These are phyloP conservation scores for Metopolophium dirhodum DNA, from an alignment of 1,140 invertebrate genomes.

Conservation along the genomic window DNA sequence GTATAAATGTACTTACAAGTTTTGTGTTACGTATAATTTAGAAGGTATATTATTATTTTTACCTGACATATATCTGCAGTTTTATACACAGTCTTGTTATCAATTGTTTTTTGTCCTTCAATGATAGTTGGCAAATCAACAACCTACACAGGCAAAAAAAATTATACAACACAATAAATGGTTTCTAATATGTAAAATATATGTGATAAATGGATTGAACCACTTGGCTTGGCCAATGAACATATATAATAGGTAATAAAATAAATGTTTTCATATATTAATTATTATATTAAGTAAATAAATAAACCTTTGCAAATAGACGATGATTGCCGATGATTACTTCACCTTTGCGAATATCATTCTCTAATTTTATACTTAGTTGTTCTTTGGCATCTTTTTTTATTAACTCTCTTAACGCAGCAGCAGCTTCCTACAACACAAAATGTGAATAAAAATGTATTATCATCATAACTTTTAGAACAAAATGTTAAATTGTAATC, in stretches of 20 bases:
- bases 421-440: slow-evolving; percentile 74
- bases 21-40: too few species aligned
- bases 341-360: slow-evolving; percentile 88
- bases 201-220: background rate
- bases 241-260: background rate
- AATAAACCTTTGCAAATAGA: slow-evolving; percentile 78
- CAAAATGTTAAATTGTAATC: background rate
- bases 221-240: background rate
- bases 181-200: background rate
- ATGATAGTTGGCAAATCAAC: slow-evolving; percentile 92
- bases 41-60: slow-evolving; percentile 47
- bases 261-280: background rate
- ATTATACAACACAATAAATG: background rate
- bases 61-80: slow-evolving; percentile 94
- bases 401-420: slow-evolving; percentile 76
- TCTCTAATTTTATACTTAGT: slow-evolving; percentile 86
- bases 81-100: slow-evolving; percentile 96
- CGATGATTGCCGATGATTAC: slow-evolving; percentile 88
- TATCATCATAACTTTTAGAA: background rate
- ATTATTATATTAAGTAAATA: slow-evolving; percentile 46
- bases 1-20: too few species aligned
- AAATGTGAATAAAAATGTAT: background rate
- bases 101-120: slow-evolving; percentile 94
- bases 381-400: slow-evolving; percentile 84
- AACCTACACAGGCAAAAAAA: slow-evolving; percentile 65